These are phyloP conservation scores for Hexactinellida sp. DNA, from an alignment of 37 sponge, comb jelly and placozoan genomes.

Conservation along the genomic window DNA sequence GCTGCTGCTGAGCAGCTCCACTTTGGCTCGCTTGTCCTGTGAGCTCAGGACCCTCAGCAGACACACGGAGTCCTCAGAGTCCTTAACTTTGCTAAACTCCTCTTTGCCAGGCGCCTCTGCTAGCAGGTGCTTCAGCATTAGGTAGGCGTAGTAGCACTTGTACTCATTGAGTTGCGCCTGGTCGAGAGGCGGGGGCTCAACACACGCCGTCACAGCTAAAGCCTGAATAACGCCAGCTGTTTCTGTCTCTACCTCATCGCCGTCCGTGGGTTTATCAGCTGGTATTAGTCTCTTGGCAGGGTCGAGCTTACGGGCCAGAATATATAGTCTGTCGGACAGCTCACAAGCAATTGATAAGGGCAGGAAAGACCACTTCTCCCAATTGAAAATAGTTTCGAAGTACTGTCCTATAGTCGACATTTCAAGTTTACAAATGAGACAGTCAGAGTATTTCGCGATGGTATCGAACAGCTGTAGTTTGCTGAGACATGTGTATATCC, in stretches of 20 bases:
- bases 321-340: background rate
- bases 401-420: slow-evolving; percentile 17
- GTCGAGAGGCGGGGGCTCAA: background rate
- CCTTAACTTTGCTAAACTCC: background rate
- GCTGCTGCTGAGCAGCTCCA: background rate
- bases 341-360: slow-evolving; percentile 6
- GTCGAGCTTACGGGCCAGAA: background rate
- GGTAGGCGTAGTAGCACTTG: background rate
- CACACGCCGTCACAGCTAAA: background rate
- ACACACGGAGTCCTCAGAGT: background rate
- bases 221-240: background rate
- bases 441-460: background rate
- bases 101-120: background rate
- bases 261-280: background rate
- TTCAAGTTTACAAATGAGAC: background rate
- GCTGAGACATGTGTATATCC: background rate
- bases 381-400: slow-evolving; percentile 15
- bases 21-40: background rate
- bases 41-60: background rate
- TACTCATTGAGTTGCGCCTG: background rate
- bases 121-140: background rate
- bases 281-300: background rate
- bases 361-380: slow-evolving; percentile 43
- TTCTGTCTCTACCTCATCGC: background rate
- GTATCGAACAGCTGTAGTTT: background rate